phyloP scores from a whole-genome alignment of 2,888 invertebrate species.

The Norana najaformis region DNA sequence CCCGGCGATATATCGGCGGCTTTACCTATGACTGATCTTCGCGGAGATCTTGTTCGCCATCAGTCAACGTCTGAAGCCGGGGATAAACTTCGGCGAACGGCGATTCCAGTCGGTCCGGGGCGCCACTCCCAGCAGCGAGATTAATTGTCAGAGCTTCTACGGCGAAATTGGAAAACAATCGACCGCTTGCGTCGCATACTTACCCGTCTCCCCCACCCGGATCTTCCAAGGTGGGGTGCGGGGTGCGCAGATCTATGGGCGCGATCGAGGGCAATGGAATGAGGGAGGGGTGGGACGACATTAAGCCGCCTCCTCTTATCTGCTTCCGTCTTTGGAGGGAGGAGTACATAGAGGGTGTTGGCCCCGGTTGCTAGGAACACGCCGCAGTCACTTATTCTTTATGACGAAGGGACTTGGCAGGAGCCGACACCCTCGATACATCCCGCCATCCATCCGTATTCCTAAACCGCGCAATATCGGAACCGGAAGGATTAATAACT shows the following conservation, averaged over 20 bases:
- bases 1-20: background rate
- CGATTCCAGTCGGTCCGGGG: background rate
- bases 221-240: background rate
- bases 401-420: background rate
- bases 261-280: background rate
- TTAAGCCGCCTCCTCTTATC: background rate
- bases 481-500: conserved; percentile 10
- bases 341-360: background rate
- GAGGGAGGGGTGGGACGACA: background rate
- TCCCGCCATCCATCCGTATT: conserved; percentile 13
- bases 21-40: conserved; percentile 7
- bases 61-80: conserved; percentile 7
- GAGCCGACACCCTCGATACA: background rate
- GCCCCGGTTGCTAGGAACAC: conserved; percentile 5
- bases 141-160: background rate
- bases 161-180: conserved; percentile 13
- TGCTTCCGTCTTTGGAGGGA: background rate
- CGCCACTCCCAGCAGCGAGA: background rate
- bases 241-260: conserved; percentile 13
- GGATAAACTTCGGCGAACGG: background rate
- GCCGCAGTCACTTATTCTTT: background rate
- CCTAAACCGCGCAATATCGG: background rate
- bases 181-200: background rate
- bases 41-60: background rate
- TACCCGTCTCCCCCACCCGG: too few relatives aligned